Percentiles rank a stretch among this genome's conserved stretches.
These are phyloP conservation scores for Coracias cyanogaster DNA, from an alignment of 2,797 vertebrate genomes.

Conservation along the genomic window DNA sequence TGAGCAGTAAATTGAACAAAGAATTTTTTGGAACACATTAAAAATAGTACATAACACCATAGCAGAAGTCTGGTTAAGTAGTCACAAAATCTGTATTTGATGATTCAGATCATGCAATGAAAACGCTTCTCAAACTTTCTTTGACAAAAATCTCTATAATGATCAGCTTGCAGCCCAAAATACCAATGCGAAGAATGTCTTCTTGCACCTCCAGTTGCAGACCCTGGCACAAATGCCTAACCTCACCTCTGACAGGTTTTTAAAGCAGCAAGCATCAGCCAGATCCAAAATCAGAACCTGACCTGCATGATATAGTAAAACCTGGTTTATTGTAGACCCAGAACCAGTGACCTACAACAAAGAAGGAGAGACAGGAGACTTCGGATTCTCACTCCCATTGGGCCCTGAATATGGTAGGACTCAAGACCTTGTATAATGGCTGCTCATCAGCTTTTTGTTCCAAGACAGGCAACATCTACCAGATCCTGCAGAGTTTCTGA, in stretches of 20 bases:
- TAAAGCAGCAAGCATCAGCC: not conserved
- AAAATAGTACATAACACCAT: not conserved
- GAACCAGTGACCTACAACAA: not conserved
- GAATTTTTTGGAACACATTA: not conserved
- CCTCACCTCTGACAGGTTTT: not conserved
- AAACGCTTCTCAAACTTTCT: not conserved
- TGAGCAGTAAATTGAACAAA: not conserved
- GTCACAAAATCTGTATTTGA: not conserved
- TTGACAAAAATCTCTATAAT: not conserved
- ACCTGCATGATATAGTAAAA: too few relatives aligned
- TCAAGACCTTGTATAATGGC: too few relatives aligned
- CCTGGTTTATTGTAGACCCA: too few relatives aligned
- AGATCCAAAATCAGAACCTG: not conserved
- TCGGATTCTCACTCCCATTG: accelerated
- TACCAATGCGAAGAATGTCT: not conserved
- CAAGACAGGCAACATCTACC: not conserved
- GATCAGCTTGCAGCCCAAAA: not conserved
- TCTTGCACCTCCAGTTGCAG: not conserved
- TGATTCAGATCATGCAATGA: not conserved
- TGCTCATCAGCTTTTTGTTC: not conserved
- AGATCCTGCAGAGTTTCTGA: not conserved
- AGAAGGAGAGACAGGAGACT: not conserved
- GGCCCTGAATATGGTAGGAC: accelerated
- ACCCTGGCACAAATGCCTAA: not conserved
- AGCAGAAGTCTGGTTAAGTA: not conserved